Conservation (phyloP, 2,797 vertebrate genomes). For the Bryconaethiops microstoma region DNA sequence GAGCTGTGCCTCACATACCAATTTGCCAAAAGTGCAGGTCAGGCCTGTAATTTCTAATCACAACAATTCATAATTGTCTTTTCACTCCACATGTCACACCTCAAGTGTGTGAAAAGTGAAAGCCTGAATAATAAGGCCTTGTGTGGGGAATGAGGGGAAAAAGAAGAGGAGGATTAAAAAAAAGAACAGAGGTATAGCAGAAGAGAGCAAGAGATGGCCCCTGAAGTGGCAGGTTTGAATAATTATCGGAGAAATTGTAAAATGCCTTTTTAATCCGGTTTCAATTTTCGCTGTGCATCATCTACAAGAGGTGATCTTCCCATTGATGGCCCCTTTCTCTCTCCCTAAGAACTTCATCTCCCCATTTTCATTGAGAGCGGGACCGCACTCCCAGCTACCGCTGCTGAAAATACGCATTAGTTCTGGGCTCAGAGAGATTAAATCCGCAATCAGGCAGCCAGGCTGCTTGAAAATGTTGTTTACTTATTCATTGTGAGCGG, state of each 20-base stretch:
- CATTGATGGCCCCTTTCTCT: slow-evolving; percentile 10
- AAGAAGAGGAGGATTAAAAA: not conserved
- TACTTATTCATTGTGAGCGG: slow-evolving; percentile 8
- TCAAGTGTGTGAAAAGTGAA: slow-evolving; percentile 29
- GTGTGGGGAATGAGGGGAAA: not conserved
- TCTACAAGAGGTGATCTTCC: slow-evolving; percentile 26
- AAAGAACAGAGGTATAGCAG: not conserved
- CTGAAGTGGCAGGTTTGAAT: slow-evolving; percentile 44
- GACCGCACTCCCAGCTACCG: not conserved
- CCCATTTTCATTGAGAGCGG: slow-evolving; percentile 25
- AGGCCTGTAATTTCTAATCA: slow-evolving; percentile 42
- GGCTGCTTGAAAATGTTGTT: slow-evolving; percentile 10
- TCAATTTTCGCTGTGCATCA: slow-evolving; percentile 6
- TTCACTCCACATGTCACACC: slow-evolving; percentile 34
- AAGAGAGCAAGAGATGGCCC: slow-evolving; percentile 2
- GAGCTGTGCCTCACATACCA: slow-evolving; percentile 41
- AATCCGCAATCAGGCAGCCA: slow-evolving; percentile 15
- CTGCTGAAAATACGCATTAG: slow-evolving; percentile 31
- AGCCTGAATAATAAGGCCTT: slow-evolving; percentile 29
- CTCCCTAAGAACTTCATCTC: slow-evolving; percentile 19
- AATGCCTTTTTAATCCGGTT: slow-evolving; percentile 35
- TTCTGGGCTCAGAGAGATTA: slow-evolving; percentile 27
- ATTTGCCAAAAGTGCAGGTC: slow-evolving; percentile 42
- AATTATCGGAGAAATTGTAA: slow-evolving; percentile 49
- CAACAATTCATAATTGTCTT: slow-evolving; percentile 43